Evolutionary conservation across 2,888 invertebrate genomes (phyloP).

Genomic region (Tetragonula carbonaria): DNA sequence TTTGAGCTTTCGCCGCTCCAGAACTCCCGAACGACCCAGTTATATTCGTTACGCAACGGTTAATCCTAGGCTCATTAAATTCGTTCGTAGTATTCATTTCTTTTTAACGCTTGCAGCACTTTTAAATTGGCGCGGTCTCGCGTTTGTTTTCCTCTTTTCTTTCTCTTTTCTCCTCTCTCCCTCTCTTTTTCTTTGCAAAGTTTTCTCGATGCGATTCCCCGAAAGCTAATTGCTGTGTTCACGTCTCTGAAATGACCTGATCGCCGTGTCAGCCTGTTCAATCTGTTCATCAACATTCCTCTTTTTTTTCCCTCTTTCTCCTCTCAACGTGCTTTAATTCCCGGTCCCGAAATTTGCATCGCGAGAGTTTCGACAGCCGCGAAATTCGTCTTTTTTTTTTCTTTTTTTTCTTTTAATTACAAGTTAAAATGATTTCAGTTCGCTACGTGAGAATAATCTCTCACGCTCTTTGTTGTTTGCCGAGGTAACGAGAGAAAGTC

Average conservation of each 20-base stretch:
- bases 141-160: neutral
- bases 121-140: neutral
- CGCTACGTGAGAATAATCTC: neutral
- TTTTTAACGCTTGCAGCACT: neutral
- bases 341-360: neutral
- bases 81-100: neutral
- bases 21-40: neutral
- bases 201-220: neutral
- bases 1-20: neutral
- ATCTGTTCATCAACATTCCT: neutral
- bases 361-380: no score
- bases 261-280: neutral
- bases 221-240: conserved; percentile 1
- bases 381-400: neutral
- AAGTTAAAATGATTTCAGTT: neutral
- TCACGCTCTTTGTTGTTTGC: neutral
- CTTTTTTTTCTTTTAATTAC: no score
- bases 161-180: no score
- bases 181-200: neutral
- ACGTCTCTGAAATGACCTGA: neutral
- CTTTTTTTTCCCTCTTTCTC: no score
- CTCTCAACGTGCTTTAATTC: neutral
- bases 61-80: conserved; percentile 7
- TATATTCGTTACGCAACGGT: conserved; percentile 5
- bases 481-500: neutral